Percentiles rank a stretch among this genome's conserved stretches.
These are phyloP conservation scores for Eupsittula cactorum DNA, from an alignment of 2,113 vertebrate genomes.

Conservation along the genomic window DNA sequence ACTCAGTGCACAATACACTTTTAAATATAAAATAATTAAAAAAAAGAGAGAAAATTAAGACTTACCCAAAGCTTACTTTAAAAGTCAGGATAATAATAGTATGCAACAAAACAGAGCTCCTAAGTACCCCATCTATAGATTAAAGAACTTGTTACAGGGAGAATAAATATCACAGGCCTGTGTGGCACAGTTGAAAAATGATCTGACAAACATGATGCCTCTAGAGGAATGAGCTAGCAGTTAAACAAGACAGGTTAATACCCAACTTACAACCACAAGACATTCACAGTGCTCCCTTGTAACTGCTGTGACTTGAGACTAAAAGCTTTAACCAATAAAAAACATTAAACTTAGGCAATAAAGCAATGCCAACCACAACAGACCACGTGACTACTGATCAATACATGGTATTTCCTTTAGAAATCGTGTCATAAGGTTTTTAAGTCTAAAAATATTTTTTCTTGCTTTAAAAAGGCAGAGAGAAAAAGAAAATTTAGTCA, in stretches of 20 bases:
- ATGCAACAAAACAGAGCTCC: not conserved
- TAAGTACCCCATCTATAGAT: not conserved
- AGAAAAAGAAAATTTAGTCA: not conserved
- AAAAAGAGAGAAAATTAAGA: not conserved
- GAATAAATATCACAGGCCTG: slow-evolving; percentile 44
- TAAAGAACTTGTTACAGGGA: slow-evolving; percentile 19
- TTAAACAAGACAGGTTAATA: slow-evolving; percentile 67
- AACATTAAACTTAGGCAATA: slow-evolving; percentile 53
- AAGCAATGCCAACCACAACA: slow-evolving; percentile 40
- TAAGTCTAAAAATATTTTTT: not conserved
- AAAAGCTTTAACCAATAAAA: slow-evolving; percentile 64
- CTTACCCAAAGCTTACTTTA: not conserved
- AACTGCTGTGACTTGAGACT: slow-evolving; percentile 29
- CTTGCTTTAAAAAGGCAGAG: not conserved
- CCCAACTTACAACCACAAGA: slow-evolving; percentile 40
- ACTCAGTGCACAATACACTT: not conserved
- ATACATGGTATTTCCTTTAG: slow-evolving; percentile 25
- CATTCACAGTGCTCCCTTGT: slow-evolving; percentile 8
- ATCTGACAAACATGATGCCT: slow-evolving; percentile 72
- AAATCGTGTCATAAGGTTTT: not conserved
- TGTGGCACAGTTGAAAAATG: slow-evolving; percentile 67
- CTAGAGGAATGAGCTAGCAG: slow-evolving; percentile 61
- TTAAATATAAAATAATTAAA: not conserved
- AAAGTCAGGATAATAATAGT: not conserved
- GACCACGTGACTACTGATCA: not conserved